phyloP scores from a whole-genome alignment of 2,797 vertebrate species.

The Odontamblyopus lacepedii region DNA sequence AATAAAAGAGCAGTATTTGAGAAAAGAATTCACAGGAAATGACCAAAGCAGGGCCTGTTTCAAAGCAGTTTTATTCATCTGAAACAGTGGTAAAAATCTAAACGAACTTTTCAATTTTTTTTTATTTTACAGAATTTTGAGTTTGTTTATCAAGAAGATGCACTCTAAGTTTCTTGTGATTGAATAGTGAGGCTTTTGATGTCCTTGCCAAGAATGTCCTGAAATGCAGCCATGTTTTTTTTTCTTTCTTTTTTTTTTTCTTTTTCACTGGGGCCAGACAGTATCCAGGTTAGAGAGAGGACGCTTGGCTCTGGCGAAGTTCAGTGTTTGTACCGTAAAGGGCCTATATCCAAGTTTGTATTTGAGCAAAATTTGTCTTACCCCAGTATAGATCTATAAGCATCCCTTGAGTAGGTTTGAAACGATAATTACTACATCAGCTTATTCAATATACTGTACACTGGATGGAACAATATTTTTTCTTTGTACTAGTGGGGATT shows the following conservation, averaged over 20 bases:
- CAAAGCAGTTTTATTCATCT: constrained; percentile 65
- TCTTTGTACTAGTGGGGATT: no score
- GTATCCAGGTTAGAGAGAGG: constrained; percentile 30
- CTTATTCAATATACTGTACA: no score
- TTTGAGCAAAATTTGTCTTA: no score
- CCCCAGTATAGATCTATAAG: no score
- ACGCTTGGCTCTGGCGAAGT: constrained; percentile 24
- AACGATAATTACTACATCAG: no score
- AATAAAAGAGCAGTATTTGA: constrained; percentile 46
- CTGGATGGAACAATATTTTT: no score
- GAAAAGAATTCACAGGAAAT: constrained; percentile 76
- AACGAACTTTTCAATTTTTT: constrained; percentile 26
- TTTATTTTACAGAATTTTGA: constrained; percentile 37
- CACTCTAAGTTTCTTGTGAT: constrained; percentile 44
- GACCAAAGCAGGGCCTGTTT: constrained; percentile 54
- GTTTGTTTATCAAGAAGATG: constrained; percentile 51
- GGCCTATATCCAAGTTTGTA: no score
- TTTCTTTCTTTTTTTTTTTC: constrained; percentile 17
- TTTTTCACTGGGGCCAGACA: constrained; percentile 20
- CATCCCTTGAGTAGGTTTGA: no score
- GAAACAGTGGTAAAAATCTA: constrained; percentile 25
- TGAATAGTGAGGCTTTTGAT: constrained; percentile 29
- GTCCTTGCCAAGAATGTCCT: constrained; percentile 53
- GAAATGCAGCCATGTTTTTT: constrained; percentile 56
- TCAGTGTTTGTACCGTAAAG: constrained; percentile 25